Evolutionary conservation across 1,140 invertebrate species (phyloP).

Genomic region (Zeugodacus cucurbitae): DNA sequence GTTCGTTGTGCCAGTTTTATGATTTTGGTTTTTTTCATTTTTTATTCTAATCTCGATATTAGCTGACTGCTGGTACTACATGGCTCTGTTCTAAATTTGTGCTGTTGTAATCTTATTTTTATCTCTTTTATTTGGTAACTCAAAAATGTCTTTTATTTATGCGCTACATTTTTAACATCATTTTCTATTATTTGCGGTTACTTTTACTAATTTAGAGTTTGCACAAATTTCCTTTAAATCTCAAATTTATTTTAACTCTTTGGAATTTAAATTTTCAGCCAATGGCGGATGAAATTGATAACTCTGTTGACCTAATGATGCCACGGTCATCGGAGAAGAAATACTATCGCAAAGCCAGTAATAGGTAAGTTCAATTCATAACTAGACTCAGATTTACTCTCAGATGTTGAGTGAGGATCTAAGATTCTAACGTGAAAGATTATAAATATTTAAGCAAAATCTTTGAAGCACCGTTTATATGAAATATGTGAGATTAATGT

Average conservation of each 20-base stretch:
- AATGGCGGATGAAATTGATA: not conserved
- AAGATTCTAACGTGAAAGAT: no score
- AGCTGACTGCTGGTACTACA: not conserved
- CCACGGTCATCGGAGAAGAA: not conserved
- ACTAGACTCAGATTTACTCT: no score
- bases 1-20: not conserved
- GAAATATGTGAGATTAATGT: no score
- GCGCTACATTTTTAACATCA: not conserved
- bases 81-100: not conserved
- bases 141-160: not conserved
- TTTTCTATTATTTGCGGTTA: not conserved
- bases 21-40: not conserved
- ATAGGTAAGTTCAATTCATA: not conserved
- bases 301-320: not conserved
- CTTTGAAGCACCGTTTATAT: no score
- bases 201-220: not conserved
- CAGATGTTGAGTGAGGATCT: no score
- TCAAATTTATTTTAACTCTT: not conserved
- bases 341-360: slow-evolving; percentile 14
- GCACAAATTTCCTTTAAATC: not conserved
- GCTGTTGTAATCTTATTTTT: not conserved
- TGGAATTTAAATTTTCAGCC: not conserved
- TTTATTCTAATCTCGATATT: not conserved
- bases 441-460: no score
- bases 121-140: not conserved